A percentile compares a stretch with the other conserved stretches of the same genome.
Conservation (phyloP, 2,113 vertebrate species). For the Python bivittatus region DNA sequence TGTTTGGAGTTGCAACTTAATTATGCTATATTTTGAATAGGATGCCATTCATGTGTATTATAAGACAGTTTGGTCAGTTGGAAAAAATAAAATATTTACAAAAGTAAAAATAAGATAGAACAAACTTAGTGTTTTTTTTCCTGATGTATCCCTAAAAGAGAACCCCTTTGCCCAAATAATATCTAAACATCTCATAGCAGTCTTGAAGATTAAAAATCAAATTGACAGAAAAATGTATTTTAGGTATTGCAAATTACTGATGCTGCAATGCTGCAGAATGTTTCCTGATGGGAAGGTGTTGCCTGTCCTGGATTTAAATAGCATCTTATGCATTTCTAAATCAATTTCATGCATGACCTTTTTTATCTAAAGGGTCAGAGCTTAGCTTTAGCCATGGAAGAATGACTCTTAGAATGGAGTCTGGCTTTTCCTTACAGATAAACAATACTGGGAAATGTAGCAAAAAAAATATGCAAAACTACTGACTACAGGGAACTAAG, state of each 20-base stretch:
- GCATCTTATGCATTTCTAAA: constrained; percentile 62
- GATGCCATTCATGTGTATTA: background rate
- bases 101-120: background rate
- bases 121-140: background rate
- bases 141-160: background rate
- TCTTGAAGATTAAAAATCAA: background rate
- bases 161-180: background rate
- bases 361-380: constrained; percentile 62
- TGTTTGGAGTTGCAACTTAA: background rate
- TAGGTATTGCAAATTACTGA: constrained; percentile 36
- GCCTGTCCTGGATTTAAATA: constrained; percentile 45
- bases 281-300: constrained; percentile 23
- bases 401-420: constrained; percentile 1
- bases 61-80: no score
- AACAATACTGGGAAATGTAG: constrained; percentile 24
- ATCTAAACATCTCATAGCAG: constrained; percentile 19
- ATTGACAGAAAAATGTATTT: constrained; percentile 24
- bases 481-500: constrained; percentile 5
- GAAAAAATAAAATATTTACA: background rate
- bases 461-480: background rate
- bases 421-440: constrained; percentile 32
- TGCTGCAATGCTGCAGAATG: background rate
- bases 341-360: constrained; percentile 68
- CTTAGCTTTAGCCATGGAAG: constrained; percentile 39
- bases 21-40: background rate